Base-by-base conservation (phyloP, 2,113 vertebrate species). In the Salvelinus alpinus region DNA sequence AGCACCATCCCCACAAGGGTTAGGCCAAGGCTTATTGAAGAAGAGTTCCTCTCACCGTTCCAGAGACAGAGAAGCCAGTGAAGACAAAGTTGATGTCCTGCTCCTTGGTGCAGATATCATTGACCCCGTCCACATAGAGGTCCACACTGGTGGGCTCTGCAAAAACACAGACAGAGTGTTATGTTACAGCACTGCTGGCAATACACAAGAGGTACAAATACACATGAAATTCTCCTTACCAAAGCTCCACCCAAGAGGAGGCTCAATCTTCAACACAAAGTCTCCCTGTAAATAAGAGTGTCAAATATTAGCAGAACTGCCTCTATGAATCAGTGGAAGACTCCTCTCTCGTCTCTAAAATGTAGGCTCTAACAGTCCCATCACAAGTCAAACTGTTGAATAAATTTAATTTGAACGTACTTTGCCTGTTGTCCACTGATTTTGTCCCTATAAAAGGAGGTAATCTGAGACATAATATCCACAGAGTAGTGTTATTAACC, bases 81-180 rank as follows among this genome's bases (percentile, higher is more conserved):
- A 99, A 99, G 64, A 99, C 93, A 70, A 99, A 99, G 89, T 99
- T 98, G 86, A 99, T 96, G 90, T 99, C 98, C 16, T 97, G 95
- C 73, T 98, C 98, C 90, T 96, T 97, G 0, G 97, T 99, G 88
- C 98, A 99, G 87, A 98, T 95, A 85, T 99, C 98, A 64, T 74
- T 98, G 76, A 98, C 88, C 2, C 97, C 98, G 72, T 99, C 98
- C 85, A 99, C 95, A 1, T 96, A 95, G 78, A 99, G 95, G 65
- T 98, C 96, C 69, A 99, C 97, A 1, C 89, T 95, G 12, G 95
- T 97, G 0, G 98, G 97, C 75, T 99, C 97, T 99, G 88, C 3
- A 20, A 62, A 73, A 2, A 82, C 71, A 68, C 6, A 31, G 31
- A 38, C 16, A 31, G 31, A 6, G 16, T 14, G 16, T 54, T 54